Evolutionary conservation across 2,113 vertebrate genomes (phyloP), one percentile per base, ranked within the genome.

Genomic region (Aramus guarauna): DNA sequence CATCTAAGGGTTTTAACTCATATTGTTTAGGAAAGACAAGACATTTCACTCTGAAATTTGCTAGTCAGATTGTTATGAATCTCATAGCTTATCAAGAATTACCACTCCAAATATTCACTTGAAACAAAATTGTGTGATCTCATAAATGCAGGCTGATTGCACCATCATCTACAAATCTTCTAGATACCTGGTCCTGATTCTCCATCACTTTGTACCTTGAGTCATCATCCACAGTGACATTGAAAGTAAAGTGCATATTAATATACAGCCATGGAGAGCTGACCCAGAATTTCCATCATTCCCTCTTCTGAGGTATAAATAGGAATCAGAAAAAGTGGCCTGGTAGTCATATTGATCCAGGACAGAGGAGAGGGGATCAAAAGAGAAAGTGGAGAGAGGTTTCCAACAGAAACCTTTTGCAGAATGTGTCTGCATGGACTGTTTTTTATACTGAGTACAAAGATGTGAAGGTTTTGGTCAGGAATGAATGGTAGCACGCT

Each of bases 61-160:
- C 66, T 79, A 62, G 62, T 79, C 34, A 92, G 27, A 56, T 64
- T 85, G 9, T 83, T 92, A 55, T 41, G 36, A 91, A 82, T 68
- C 45, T 20, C 45, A 56, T 20, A 69, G 3, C 74, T 93, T 85
- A 22, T 69, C 30, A 72, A 52, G 52, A 80, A 85, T 60, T 88
- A 77, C 37, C 34, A 67, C 36, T 62, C 26, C 34, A 94, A 53
- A 92, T 56, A 63, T 80, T 71, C 85, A 62, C 67, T 85, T 86
- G 59, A 92, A 85, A 88, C 26, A 30, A 90, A 83, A 93, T 58
- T 11, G 1, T 62, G n/a, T 85, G 24, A 75, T 91, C 74, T 94
- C 45, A 95, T 11, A 95, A 95, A 92, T 85, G 76, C 55, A 52
- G 19, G 14, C 41, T 93, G 79, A 93, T 88, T 95, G 72, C 43